phyloP scores from a whole-genome alignment of 2,888 invertebrate genomes.

The Aspidiotus rigidus region DNA sequence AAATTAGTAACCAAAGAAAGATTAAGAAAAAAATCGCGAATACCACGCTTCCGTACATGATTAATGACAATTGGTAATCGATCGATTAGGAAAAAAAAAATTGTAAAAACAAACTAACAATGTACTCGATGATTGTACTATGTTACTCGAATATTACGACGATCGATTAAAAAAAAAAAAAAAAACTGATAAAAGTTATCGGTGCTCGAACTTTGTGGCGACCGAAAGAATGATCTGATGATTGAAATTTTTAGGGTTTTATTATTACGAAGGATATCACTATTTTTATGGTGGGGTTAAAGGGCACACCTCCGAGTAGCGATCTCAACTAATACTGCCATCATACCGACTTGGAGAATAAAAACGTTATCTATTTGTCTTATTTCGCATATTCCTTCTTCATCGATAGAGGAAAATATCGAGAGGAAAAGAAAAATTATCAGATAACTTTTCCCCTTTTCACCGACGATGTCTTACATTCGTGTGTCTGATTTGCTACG shows the following conservation, averaged over 20 bases:
- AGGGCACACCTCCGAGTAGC: neutral
- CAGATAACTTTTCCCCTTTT: neutral
- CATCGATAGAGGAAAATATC: neutral
- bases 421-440: neutral
- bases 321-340: neutral
- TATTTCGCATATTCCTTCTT: neutral
- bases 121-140: neutral
- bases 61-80: neutral
- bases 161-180: neutral
- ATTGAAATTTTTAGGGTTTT: slow-evolving; percentile 4
- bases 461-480: too few relatives aligned
- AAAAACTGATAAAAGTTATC: neutral
- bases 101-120: neutral
- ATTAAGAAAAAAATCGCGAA: neutral
- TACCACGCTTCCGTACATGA: neutral
- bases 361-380: neutral
- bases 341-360: neutral
- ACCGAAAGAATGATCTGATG: neutral
- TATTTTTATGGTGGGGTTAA: neutral
- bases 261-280: neutral
- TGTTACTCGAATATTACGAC: neutral
- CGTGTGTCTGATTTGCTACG: too few relatives aligned
- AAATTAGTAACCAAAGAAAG: neutral
- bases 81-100: too few relatives aligned
- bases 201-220: neutral